Evolutionary conservation across 2,888 invertebrate genomes (phyloP).

Genomic region (Standfussiana lucernea): DNA sequence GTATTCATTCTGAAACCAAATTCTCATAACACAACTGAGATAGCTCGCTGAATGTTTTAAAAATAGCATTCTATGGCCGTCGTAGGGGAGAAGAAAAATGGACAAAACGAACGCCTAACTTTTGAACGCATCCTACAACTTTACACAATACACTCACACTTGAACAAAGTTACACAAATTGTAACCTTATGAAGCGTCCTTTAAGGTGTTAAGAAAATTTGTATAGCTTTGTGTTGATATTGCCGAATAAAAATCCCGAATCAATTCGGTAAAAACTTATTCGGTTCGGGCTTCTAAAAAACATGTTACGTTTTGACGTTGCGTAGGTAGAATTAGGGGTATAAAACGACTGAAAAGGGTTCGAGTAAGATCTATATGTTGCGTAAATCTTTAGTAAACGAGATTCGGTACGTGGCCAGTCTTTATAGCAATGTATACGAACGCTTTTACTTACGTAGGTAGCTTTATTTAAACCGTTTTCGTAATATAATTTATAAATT

Average conservation of each 20-base stretch:
- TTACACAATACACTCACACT: conserved; percentile 38
- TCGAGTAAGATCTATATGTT: conserved; percentile 73
- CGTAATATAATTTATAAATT: conserved; percentile 49
- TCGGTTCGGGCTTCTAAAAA: conserved; percentile 61
- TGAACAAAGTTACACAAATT: conserved; percentile 13
- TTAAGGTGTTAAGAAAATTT: conserved; percentile 32
- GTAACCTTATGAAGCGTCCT: conserved; percentile 21
- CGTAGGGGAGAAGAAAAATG: conserved; percentile 71
- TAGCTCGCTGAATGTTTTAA: conserved; percentile 64
- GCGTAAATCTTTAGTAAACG: conserved; percentile 73
- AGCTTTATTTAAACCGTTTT: conserved; percentile 39
- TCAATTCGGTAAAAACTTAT: conserved; percentile 69
- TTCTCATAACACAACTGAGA: conserved; percentile 63
- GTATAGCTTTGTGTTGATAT: conserved; percentile 49
- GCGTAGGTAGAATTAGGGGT: conserved; percentile 76
- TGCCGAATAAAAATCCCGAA: conserved; percentile 62
- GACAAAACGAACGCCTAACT: conserved; percentile 74
- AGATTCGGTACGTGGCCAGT: conserved; percentile 71
- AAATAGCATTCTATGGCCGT: conserved; percentile 66
- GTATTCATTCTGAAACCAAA: conserved; percentile 60
- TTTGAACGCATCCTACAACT: conserved; percentile 69
- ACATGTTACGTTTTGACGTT: conserved; percentile 73
- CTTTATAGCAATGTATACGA: conserved; percentile 66
- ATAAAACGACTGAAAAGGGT: conserved; percentile 82
- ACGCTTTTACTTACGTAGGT: conserved; percentile 32